phyloP scores from a whole-genome alignment of 2,797 vertebrate species.

The Poecilia wingei region DNA sequence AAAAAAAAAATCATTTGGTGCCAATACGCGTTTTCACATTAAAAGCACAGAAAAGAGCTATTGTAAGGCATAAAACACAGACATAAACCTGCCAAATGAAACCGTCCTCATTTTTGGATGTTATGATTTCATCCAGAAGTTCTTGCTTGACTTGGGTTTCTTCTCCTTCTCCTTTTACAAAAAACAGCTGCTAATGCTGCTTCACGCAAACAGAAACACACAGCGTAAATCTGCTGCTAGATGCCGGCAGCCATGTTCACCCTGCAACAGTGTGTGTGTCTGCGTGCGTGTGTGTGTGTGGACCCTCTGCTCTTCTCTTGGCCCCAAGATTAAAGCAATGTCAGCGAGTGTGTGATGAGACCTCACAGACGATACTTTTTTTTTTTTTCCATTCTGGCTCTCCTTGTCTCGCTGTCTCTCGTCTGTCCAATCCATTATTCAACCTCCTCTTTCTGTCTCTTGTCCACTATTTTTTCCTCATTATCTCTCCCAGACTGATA shows the following conservation, averaged over 20 bases:
- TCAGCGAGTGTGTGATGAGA: conserved; percentile 79
- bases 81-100: conserved; percentile 61
- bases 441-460: conserved; percentile 64
- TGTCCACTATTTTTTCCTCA: conserved; percentile 59
- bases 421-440: conserved; percentile 70
- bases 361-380: conserved; percentile 73
- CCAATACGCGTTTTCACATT: conserved; percentile 32
- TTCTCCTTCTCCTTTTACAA: conserved; percentile 11
- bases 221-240: conserved; percentile 38
- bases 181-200: conserved; percentile 7
- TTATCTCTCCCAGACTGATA: conserved; percentile 61
- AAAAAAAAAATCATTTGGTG: conserved; percentile 4
- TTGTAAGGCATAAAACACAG: conserved; percentile 18
- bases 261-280: conserved; percentile 21
- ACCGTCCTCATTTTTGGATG: conserved; percentile 39
- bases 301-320: conserved; percentile 63
- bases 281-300: conserved; percentile 25
- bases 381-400: conserved; percentile 63
- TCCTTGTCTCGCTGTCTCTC: conserved; percentile 54
- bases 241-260: conserved; percentile 22
- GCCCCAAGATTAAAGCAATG: conserved; percentile 74
- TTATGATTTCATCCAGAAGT: conserved; percentile 49
- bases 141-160: conserved; percentile 18
- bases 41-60: conserved; percentile 23
- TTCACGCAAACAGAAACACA: conserved; percentile 13